phyloP scores from a whole-genome alignment of 2,113 vertebrate species.

The Chionis minor region DNA sequence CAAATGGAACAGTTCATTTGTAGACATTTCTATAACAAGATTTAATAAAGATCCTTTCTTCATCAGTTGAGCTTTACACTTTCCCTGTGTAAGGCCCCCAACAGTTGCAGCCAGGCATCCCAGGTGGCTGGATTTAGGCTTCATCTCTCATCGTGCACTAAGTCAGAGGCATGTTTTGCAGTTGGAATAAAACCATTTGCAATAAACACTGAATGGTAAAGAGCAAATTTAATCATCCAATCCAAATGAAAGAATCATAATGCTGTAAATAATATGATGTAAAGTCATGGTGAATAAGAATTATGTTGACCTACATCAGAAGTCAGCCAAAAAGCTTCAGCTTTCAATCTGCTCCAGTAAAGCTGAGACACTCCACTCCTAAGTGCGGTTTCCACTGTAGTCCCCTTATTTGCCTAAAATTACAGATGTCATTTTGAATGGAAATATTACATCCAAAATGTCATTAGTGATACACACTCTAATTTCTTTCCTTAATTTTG shows the following conservation, averaged over 20 bases:
- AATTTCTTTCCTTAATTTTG: neutral
- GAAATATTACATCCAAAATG: neutral
- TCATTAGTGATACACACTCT: neutral
- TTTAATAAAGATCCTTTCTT: neutral
- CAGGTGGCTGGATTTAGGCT: neutral
- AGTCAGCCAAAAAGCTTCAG: conserved; percentile 45
- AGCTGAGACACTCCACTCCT: neutral
- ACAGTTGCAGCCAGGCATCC: neutral
- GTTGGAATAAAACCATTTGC: conserved; percentile 3
- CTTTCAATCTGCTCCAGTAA: conserved; percentile 42
- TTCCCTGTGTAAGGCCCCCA: neutral
- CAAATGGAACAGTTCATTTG: neutral
- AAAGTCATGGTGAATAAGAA: conserved; percentile 19
- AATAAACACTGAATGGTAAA: conserved; percentile 1
- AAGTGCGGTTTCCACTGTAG: neutral
- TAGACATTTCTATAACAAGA: neutral
- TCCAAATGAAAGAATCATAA: conserved; percentile 45
- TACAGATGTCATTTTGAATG: conserved; percentile 12
- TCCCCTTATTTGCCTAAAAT: neutral
- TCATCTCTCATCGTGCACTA: neutral
- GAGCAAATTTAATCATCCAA: conserved; percentile 34
- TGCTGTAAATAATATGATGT: conserved; percentile 48
- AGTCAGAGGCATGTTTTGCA: neutral
- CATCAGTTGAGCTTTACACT: neutral
- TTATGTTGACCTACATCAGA: conserved; percentile 57